phyloP scores from a whole-genome alignment of 2,797 vertebrate species.

The Emys orbicularis region DNA sequence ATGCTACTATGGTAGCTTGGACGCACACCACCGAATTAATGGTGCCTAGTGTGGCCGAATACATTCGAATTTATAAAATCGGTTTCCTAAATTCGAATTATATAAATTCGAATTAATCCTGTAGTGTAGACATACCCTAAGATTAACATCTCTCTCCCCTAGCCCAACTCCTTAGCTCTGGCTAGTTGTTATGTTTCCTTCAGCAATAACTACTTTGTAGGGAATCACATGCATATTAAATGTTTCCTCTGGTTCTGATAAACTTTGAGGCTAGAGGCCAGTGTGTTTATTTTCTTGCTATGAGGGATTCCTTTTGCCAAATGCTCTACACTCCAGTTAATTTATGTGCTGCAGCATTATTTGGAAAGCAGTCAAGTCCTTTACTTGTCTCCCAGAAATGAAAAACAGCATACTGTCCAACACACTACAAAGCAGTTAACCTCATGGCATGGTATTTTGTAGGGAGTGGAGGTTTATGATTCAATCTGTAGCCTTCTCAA shows the following conservation, averaged over 20 bases:
- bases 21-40: no score
- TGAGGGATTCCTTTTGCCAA: conserved; percentile 23
- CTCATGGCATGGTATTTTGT: fast-evolving
- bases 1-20: no score
- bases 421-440: fast-evolving
- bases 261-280: not conserved
- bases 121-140: no score
- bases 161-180: fast-evolving
- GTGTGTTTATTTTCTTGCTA: not conserved
- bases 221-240: fast-evolving
- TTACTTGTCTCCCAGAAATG: not conserved
- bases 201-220: not conserved
- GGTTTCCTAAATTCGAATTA: no score
- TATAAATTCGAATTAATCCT: no score
- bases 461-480: not conserved
- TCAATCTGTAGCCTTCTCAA: not conserved
- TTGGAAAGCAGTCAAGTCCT: conserved; percentile 37
- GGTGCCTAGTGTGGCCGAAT: no score
- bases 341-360: not conserved
- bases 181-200: not conserved
- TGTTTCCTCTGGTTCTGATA: not conserved
- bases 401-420: conserved; percentile 16
- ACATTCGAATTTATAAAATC: no score
- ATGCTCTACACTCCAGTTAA: not conserved
- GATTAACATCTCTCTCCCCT: not conserved